These are phyloP conservation scores for Ellobium chinense DNA, from an alignment of 2,888 invertebrate species.

Conservation along the genomic window DNA sequence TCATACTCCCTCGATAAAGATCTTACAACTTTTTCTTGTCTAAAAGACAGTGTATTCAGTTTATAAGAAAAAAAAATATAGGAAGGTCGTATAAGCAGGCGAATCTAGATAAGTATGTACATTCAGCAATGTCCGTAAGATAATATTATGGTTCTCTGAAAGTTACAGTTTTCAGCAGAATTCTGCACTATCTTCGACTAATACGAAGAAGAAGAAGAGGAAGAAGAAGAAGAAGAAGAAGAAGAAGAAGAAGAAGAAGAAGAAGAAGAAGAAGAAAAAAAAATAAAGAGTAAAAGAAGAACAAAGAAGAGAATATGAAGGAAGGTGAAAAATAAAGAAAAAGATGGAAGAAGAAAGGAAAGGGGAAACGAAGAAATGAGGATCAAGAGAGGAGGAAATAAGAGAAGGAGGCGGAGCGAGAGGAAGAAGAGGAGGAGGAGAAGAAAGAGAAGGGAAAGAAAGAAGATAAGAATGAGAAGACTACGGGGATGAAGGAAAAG, in stretches of 20 bases:
- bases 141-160: too few relatives aligned
- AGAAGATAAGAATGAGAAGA: background rate
- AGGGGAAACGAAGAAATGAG: constrained; percentile 5
- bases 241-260: background rate
- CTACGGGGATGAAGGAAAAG: too few relatives aligned
- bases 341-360: background rate
- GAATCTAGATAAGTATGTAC: too few relatives aligned
- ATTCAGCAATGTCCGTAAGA: too few relatives aligned
- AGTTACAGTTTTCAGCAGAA: too few relatives aligned
- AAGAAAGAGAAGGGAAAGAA: background rate
- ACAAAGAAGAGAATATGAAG: background rate
- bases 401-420: background rate
- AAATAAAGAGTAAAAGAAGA: constrained; percentile 1
- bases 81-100: too few relatives aligned
- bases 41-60: too few relatives aligned
- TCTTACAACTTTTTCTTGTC: too few relatives aligned
- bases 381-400: background rate
- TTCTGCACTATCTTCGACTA: too few relatives aligned
- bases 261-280: constrained; percentile 14
- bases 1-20: too few relatives aligned
- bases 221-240: background rate
- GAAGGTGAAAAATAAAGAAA: constrained; percentile 16
- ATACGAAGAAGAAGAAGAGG: background rate
- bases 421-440: background rate
- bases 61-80: too few relatives aligned